Percentiles rank a stretch among this genome's conserved stretches.
phyloP scores from a whole-genome alignment of 2,113 vertebrate species.

The Addax nasomaculatus region DNA sequence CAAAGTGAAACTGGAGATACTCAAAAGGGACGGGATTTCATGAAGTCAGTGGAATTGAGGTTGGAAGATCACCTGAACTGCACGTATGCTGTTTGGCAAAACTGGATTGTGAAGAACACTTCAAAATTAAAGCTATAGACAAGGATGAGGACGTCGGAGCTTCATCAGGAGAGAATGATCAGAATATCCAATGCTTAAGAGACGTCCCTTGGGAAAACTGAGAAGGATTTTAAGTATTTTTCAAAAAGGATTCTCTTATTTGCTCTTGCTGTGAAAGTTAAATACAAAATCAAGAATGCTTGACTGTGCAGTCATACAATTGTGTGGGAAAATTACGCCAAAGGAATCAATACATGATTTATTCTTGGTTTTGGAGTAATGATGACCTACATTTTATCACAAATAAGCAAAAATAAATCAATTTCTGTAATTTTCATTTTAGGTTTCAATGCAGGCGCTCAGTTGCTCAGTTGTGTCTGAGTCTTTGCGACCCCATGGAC shows the following conservation, averaged over 20 bases:
- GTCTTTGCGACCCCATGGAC: not conserved
- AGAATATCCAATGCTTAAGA: not conserved
- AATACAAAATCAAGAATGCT: not conserved
- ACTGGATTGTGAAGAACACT: not conserved
- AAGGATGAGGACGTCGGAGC: not conserved
- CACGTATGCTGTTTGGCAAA: not conserved
- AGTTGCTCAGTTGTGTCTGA: not conserved
- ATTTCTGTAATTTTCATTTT: not conserved
- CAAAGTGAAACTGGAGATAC: not conserved
- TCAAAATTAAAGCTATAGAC: not conserved
- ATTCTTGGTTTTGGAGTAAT: conserved; percentile 9
- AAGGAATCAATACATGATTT: not conserved
- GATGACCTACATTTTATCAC: not conserved
- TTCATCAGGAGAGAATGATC: not conserved
- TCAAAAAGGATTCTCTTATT: not conserved
- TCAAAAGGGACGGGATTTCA: not conserved
- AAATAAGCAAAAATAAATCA: not conserved
- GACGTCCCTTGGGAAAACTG: not conserved
- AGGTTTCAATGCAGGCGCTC: not conserved
- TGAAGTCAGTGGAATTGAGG: not conserved
- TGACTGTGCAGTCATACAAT: not conserved
- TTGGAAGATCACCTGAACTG: not conserved
- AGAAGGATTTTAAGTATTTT: not conserved
- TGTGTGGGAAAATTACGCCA: not conserved
- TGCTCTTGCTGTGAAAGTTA: not conserved